These are phyloP conservation scores for Coilia nasus DNA, from an alignment of 2,797 vertebrate species.

Conservation along the genomic window DNA sequence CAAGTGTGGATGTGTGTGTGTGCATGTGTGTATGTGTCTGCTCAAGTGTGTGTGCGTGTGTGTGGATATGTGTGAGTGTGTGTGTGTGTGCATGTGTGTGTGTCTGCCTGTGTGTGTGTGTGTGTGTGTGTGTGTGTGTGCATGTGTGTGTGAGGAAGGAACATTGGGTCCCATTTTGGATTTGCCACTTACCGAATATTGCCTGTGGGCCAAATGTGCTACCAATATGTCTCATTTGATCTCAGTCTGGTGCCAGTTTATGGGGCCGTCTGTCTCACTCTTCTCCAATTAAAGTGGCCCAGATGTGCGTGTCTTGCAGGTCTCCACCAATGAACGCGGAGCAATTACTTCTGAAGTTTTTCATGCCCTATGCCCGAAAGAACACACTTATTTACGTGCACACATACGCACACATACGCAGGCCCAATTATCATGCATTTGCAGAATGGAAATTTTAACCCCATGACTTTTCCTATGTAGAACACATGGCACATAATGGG, in stretches of 20 bases:
- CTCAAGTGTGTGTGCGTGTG: conserved; percentile 43
- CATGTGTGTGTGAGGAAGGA: conserved; percentile 47
- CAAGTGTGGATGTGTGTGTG: conserved; percentile 54
- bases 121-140: conserved; percentile 63
- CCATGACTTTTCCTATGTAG: not conserved
- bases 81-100: conserved; percentile 63
- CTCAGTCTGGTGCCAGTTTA: conserved; percentile 77
- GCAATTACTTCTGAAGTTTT: conserved; percentile 54
- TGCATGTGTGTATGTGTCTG: conserved; percentile 35
- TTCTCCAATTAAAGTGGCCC: conserved; percentile 75
- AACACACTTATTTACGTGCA: conserved; percentile 24
- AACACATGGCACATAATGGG: not conserved
- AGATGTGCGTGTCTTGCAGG: conserved; percentile 75
- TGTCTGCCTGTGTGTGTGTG: not conserved
- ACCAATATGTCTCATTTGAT: conserved; percentile 79
- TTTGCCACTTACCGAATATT: conserved; percentile 49
- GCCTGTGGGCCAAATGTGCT: conserved; percentile 72
- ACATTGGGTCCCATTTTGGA: conserved; percentile 38
- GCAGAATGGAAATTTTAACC: conserved; percentile 18
- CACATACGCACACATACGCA: not conserved
- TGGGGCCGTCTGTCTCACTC: conserved; percentile 72
- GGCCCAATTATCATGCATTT: conserved; percentile 14
- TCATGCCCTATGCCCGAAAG: conserved; percentile 27
- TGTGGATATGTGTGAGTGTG: conserved; percentile 50
- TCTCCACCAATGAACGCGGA: conserved; percentile 62